Conservation (phyloP, 2,113 vertebrate genomes). For the Catharus minimus region DNA sequence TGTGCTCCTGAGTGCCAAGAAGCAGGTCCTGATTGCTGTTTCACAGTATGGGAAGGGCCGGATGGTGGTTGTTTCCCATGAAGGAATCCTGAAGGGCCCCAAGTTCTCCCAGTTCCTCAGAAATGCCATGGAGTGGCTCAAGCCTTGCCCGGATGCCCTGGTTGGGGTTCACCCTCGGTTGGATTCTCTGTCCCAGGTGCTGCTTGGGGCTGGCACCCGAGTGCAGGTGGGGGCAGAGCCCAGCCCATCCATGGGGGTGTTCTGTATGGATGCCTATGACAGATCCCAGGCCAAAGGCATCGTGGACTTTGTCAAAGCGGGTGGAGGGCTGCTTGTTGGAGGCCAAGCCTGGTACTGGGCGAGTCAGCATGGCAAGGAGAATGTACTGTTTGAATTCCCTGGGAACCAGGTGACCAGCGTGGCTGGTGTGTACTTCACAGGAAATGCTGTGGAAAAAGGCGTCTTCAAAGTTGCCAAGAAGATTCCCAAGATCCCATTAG, state of each 20-base stretch:
- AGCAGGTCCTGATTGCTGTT: conserved; percentile 72
- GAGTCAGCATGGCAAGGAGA: conserved; percentile 65
- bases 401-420: conserved; percentile 87
- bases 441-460: conserved; percentile 62
- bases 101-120: conserved; percentile 77
- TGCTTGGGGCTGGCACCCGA: conserved; percentile 46
- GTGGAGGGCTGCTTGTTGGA: conserved; percentile 85
- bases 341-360: conserved; percentile 88
- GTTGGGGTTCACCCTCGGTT: conserved; percentile 75
- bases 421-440: conserved; percentile 87
- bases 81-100: conserved; percentile 73
- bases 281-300: conserved; percentile 62
- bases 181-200: conserved; percentile 68
- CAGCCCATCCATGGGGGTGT: conserved; percentile 68
- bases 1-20: conserved; percentile 66
- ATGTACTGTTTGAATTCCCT: conserved; percentile 77
- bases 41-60: conserved; percentile 78
- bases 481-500: conserved; percentile 82
- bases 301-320: conserved; percentile 79
- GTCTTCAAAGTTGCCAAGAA: conserved; percentile 75
- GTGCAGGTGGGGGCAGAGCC: conserved; percentile 60
- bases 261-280: conserved; percentile 79
- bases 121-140: conserved; percentile 85
- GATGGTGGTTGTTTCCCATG: conserved; percentile 84
- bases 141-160: conserved; percentile 54